A percentile compares a stretch with the other conserved stretches of the same genome.
phyloP scores from a whole-genome alignment of 2,113 vertebrate genomes.

The Anser cygnoides region DNA sequence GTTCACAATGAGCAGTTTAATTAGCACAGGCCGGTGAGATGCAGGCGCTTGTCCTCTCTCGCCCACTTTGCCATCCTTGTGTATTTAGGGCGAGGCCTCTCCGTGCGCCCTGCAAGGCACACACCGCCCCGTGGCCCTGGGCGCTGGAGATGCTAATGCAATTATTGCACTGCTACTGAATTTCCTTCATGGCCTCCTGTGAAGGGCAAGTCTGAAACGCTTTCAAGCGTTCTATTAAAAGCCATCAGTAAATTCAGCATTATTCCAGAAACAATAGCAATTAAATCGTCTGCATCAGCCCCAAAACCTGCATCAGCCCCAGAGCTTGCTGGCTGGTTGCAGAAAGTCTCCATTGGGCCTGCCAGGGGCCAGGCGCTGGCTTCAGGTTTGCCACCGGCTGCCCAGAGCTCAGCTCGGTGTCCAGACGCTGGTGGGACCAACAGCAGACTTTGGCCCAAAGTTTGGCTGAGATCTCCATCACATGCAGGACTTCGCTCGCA shows the following conservation, averaged over 20 bases:
- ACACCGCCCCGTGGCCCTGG: background rate
- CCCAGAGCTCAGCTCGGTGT: background rate
- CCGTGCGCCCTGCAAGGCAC: background rate
- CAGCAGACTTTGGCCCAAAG: background rate
- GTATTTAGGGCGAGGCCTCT: slow-evolving; percentile 41
- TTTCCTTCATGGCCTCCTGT: slow-evolving; percentile 58
- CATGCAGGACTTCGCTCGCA: background rate
- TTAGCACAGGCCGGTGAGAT: background rate
- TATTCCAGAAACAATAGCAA: slow-evolving; percentile 11
- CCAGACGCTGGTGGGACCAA: background rate
- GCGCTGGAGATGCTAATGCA: slow-evolving; percentile 57
- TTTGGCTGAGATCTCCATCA: background rate
- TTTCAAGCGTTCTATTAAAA: slow-evolving; percentile 58
- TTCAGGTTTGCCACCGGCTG: background rate
- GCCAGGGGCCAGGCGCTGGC: background rate
- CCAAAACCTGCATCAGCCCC: background rate
- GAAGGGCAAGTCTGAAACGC: slow-evolving; percentile 50
- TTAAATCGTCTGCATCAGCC: slow-evolving; percentile 8
- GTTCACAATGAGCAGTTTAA: background rate
- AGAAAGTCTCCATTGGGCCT: background rate
- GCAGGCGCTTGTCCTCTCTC: background rate
- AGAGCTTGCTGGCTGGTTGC: background rate
- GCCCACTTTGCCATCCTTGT: background rate
- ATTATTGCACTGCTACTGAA: slow-evolving; percentile 26
- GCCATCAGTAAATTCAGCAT: background rate